A percentile compares a stretch with the other conserved stretches of the same genome.
These are phyloP conservation scores for Nomia melanderi DNA, from an alignment of 1,140 invertebrate species.

Conservation along the genomic window DNA sequence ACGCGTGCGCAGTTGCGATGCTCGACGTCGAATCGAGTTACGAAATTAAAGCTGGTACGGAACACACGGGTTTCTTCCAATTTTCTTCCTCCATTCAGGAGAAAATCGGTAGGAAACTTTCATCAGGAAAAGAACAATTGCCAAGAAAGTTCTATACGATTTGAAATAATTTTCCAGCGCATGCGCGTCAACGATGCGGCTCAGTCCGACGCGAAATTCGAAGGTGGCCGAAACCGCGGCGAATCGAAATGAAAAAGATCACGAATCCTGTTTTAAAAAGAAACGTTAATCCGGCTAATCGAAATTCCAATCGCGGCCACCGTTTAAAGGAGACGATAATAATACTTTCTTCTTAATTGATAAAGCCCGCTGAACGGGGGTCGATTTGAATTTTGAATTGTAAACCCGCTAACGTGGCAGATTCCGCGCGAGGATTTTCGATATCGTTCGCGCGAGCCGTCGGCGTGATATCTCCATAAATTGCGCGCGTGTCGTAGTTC, in stretches of 20 bases:
- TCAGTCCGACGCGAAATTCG: slow-evolving; percentile 8
- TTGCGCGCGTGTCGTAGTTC: slow-evolving; percentile 17
- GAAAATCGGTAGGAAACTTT: background rate
- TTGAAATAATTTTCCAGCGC: slow-evolving; percentile 3
- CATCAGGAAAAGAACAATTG: background rate
- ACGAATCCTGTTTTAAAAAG: too few species aligned
- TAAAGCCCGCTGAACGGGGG: too few species aligned
- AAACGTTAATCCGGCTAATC: too few species aligned
- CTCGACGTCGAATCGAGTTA: too few species aligned
- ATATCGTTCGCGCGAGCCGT: background rate
- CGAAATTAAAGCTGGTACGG: too few species aligned
- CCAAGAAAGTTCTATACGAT: background rate
- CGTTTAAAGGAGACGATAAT: too few species aligned
- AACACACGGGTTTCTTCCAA: too few species aligned
- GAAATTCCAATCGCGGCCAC: too few species aligned
- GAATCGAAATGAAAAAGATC: background rate
- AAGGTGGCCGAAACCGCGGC: background rate
- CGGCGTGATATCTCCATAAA: background rate
- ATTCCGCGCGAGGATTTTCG: slow-evolving; percentile 2
- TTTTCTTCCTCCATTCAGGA: background rate
- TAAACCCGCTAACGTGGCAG: too few species aligned
- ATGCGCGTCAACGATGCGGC: background rate
- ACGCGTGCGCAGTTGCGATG: background rate
- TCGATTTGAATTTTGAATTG: too few species aligned
- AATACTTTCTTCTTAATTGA: too few species aligned